Base-by-base conservation (phyloP, 2,888 invertebrate genomes). In the Polietes domitor region DNA sequence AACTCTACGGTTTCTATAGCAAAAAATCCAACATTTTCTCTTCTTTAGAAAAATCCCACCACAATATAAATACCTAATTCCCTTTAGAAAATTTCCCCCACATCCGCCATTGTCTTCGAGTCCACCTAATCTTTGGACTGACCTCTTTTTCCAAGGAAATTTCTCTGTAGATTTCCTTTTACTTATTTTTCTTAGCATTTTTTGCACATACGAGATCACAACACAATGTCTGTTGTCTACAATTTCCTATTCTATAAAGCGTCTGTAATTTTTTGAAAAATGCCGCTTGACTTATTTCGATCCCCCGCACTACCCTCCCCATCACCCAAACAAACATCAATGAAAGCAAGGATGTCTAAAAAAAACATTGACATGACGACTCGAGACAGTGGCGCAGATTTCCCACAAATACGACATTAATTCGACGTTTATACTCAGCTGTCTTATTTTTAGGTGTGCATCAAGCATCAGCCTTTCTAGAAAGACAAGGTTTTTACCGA, bases 211-310 rank as follows among this genome's bases (percentile, higher is more conserved):
- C 50, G 50, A 68, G 70, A 55, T n/a, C n/a, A 43, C 17, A 43
- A 32, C 4, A 32, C 9, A 9, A 4, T 9, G 32, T n/a, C 9
- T 4, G 32, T 32, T 32, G 32, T 32, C 32, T 32, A 9, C 32
- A 9, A 32, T 32, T 32, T 32, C 9, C 32, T 6, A 32, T 32
- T 32, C 32, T 32, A 32, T 32, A 9, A 4, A n/a, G n/a, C n/a
- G 5, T 6, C 9, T 6, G 32, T 6, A 41, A 65, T 43, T 76
- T 26, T 82, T 82, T 82, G 70, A 78, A 63, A 75, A 70, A 63
- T 74, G 47, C 82, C 82, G 82, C 78, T 71, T 75, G 82, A 43
- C 58, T 81, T 72, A 50, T n/a, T n/a, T n/a, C n/a, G n/a, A n/a
- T n/a, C n/a, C n/a, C n/a, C n/a, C n/a, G n/a, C n/a, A n/a, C n/a